Evolutionary conservation across 2,113 vertebrate species (phyloP).

Genomic region (Phrynocephalus versicolor): DNA sequence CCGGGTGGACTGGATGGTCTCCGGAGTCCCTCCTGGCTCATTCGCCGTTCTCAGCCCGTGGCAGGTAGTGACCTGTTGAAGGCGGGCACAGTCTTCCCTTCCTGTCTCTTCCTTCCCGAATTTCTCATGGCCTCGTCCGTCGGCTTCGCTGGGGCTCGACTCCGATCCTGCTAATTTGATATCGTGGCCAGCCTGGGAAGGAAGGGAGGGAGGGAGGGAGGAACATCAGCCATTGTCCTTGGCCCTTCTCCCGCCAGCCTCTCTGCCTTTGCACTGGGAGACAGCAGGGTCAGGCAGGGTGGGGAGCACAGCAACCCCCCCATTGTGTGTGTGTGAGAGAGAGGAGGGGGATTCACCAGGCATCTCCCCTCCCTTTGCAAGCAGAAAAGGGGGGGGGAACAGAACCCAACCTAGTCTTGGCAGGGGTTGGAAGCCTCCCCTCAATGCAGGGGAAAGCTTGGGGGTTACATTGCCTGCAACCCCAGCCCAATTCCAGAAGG

Average conservation of each 20-base stretch:
- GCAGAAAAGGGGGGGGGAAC: background rate
- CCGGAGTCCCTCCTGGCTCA: too few relatives aligned
- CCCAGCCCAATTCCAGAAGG: too few relatives aligned
- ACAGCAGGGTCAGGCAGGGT: constrained; percentile 46
- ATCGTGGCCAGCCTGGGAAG: constrained; percentile 65
- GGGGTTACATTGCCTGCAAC: too few relatives aligned
- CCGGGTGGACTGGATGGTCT: too few relatives aligned
- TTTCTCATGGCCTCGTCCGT: constrained; percentile 50
- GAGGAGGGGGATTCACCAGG: too few relatives aligned
- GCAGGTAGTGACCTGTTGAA: background rate
- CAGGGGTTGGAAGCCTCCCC: too few relatives aligned
- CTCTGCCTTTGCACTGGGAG: constrained; percentile 46
- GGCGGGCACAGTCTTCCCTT: background rate
- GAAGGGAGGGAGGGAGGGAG: constrained; percentile 73
- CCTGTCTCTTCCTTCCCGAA: background rate
- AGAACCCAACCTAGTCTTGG: background rate
- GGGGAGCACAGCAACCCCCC: constrained; percentile 33
- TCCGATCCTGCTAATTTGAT: constrained; percentile 57
- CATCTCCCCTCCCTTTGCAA: background rate
- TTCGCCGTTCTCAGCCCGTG: too few relatives aligned
- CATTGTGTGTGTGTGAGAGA: too few relatives aligned
- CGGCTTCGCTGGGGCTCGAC: constrained; percentile 41
- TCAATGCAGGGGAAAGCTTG: too few relatives aligned
- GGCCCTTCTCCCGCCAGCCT: constrained; percentile 57
- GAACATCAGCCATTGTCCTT: constrained; percentile 63